Base-by-base conservation (phyloP, 2,113 vertebrate genomes). In the Pungitius pungitius region DNA sequence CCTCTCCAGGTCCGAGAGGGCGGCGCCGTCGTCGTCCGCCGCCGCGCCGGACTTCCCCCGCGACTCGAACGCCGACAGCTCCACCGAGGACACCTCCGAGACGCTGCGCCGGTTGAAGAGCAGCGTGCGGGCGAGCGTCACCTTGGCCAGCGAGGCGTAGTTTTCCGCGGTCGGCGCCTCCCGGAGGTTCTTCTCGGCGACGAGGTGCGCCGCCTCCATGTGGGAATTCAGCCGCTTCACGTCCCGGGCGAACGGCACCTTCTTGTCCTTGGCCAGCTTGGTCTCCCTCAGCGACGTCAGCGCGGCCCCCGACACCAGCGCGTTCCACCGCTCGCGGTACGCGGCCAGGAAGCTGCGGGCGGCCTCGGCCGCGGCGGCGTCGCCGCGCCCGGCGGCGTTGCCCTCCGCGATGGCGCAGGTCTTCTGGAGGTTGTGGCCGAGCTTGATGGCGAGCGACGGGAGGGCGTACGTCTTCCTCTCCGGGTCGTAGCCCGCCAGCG, bases 371-470 rank as follows among this genome's bases (percentile, higher is more conserved):
- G 27, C 17, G 5, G 14, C 8, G 0, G 20, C 20, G 30, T 89
- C 73, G 0, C 86, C 79, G 0, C 15, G 1, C 55, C 77, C 45
- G 1, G 40, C 10, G 0, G 90, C 90, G 1, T 86, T 88, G 0
- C 1, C 27, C 52, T 89, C 66, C 0, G 88, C 81, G 10, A 91
- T 86, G 2, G 6, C 3, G 10, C 90, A 90, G 56, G 71, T 43
- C 77, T 91, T 90, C 81, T 90, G 84, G 0, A 91, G 81, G 55
- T 72, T 24, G 81, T 86, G 83, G 5, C 88, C 90, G 0, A 91
- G 73, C 73, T 87, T 90, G 54, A 88, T 30, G 8, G 90, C 88
- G 3, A 91, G 75, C 0, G 88, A 88, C 0, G 90, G 86, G 3
- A 5, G 22, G 13, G 1, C 14, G 60, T 83, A 90, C 0, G n/a